Evolutionary conservation across 2,113 vertebrate species (phyloP).

Genomic region (Ammodramus savannarum): DNA sequence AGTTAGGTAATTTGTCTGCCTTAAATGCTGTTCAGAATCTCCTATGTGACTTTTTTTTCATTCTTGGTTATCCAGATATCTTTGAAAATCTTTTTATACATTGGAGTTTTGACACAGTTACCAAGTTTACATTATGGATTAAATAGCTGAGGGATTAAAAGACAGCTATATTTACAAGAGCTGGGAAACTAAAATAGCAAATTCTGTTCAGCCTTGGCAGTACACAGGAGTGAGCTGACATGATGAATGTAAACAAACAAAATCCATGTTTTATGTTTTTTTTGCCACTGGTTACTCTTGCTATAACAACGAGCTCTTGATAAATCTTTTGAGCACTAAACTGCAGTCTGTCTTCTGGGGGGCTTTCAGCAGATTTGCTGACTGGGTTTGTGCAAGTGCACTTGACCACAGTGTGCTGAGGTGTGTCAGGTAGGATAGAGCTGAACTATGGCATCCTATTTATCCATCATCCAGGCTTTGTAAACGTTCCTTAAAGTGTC

Average conservation of each 20-base stretch:
- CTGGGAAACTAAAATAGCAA: not conserved
- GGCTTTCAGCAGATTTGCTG: not conserved
- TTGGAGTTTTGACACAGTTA: not conserved
- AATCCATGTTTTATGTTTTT: fast-evolving
- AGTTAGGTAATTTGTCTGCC: not conserved
- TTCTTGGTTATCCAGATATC: not conserved
- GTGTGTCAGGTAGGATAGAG: not conserved
- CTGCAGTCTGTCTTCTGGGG: not conserved
- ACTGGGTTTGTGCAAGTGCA: not conserved
- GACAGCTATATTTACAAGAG: not conserved
- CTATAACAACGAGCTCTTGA: not conserved
- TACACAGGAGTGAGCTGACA: not conserved
- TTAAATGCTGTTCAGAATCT: not conserved
- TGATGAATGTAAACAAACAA: not conserved
- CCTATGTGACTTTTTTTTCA: not conserved
- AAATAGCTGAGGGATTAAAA: not conserved
- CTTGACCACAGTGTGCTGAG: not conserved
- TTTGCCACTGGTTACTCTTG: not conserved
- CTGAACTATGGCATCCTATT: not conserved
- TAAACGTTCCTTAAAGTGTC: not conserved
- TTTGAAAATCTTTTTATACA: fast-evolving
- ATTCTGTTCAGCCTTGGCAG: not conserved
- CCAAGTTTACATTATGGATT: not conserved
- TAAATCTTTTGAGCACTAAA: not conserved
- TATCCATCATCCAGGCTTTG: not conserved